phyloP scores from a whole-genome alignment of 2,888 invertebrate species.

The Phymatocera aterrima region DNA sequence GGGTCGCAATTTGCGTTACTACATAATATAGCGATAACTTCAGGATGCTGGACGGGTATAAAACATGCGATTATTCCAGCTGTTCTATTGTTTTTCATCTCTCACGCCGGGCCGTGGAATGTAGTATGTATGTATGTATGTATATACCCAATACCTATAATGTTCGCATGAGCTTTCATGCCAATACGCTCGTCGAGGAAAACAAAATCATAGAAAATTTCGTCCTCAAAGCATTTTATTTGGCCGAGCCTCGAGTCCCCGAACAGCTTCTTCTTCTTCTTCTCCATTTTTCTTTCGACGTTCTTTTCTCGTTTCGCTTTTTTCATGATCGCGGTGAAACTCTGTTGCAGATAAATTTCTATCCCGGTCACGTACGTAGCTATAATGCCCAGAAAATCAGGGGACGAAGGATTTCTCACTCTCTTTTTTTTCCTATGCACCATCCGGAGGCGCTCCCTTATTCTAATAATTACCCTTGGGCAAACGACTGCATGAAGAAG shows the following conservation, averaged over 20 bases:
- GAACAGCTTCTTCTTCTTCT: too few species aligned
- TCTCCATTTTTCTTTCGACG: too few species aligned
- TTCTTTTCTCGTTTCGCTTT: not conserved
- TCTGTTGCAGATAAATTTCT: not conserved
- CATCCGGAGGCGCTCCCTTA: constrained; percentile 13
- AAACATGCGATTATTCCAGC: constrained; percentile 35
- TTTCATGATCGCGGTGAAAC: not conserved
- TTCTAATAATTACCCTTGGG: constrained; percentile 14
- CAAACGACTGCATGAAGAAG: constrained; percentile 16
- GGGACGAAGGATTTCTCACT: not conserved
- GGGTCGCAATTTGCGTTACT: constrained; percentile 55
- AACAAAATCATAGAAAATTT: too few species aligned
- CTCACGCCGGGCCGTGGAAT: constrained; percentile 20
- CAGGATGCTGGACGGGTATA: constrained; percentile 23
- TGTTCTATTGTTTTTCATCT: constrained; percentile 10
- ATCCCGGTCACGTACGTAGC: constrained; percentile 14
- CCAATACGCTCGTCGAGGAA: too few species aligned
- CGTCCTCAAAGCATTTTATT: too few species aligned
- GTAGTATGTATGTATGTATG: too few species aligned
- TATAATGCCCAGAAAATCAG: not conserved
- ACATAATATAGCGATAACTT: not conserved
- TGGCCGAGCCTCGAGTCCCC: too few species aligned
- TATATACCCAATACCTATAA: too few species aligned
- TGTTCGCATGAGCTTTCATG: too few species aligned
- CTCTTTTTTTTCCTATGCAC: constrained; percentile 22